Evolutionary conservation across 2,797 vertebrate genomes (phyloP), one percentile per base, ranked within the genome.

Genomic region (Amblyopsis hoosieri): DNA sequence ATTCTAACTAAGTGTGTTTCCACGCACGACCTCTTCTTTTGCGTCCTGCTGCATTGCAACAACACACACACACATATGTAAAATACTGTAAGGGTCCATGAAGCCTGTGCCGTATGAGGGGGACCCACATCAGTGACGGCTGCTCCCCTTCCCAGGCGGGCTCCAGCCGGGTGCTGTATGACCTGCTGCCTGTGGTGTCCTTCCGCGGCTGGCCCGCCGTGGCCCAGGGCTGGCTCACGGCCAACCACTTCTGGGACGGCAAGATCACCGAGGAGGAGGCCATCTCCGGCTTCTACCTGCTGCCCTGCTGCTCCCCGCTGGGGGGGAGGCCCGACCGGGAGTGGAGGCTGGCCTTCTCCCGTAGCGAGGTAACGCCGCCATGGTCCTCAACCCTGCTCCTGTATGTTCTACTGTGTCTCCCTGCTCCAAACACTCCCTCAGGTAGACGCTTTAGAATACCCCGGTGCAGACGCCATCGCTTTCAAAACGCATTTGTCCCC

Each of bases 221-320:
- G 13, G 93, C 94, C 23, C 94, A 94, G 45, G 90, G 93, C 62
- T 95, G 94, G 94, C 91, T 95, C 57, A 91, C 89, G 0, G 92
- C 92, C 76, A 94, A 91, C 82, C 95, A 96, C 78, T 95, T 96
- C 70, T 97, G 94, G 96, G 95, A 94, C 0, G 94, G 94, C 13
- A 94, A 94, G 61, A 92, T 95, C 87, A 92, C 82, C 0, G 93
- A 94, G 65, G 93, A 93, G 77, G 92, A 93, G 4, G 92, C 92
- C 64, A 91, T 94, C 29, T 90, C 91, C 0, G 93, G 94, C 51
- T 96, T 95, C 87, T 96, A 97, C 80, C 90, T 97, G 69, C 88
- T 96, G 73, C 95, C 95, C 0, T 94, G 94, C 72, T 84, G 87
- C 60, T 92, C 93, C 4, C 87, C 90, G 0, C 78, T 80, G 60